Evolutionary conservation across 2,888 invertebrate species (phyloP), one percentile per base, ranked within the genome.

Genomic region (Psylliodes chrysocephalus): DNA sequence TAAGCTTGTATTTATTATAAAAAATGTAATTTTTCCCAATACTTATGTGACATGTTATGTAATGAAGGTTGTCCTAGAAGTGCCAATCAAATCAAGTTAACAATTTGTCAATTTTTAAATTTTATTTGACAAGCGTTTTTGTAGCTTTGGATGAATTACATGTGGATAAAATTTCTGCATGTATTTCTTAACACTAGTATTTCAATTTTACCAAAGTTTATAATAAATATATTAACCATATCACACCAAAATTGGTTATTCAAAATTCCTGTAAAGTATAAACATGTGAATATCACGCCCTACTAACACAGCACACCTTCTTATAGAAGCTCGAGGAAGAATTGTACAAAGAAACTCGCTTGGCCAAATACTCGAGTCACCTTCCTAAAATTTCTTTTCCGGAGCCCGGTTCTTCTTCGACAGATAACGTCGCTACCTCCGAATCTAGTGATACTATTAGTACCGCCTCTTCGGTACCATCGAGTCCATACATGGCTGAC

Each of bases 301-400:
- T 17, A 60, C 64, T 60, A 64, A 60, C 64, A 38, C 40, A n/a
- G 46, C 60, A 49, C 52, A 47, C 30, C 51, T 75, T 82, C 78
- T 84, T 84, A 75, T 85, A 86, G 86, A 84, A 81, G 81, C 77
- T 86, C 79, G 86, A 86, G 79, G 83, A 84, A 73, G 81, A 81
- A 71, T 79, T 86, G 75, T 81, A 81, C 72, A 78, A 77, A 71
- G 83, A 84, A 76, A 79, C 82, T 79, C 78, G 82, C 77, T 78
- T 79, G 71, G 77, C 79, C 70, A 82, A 82, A 74, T 85, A 84
- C 77, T 78, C 71, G 54, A 64, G 73, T 62, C 79, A 73, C 63
- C 73, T 81, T 67, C 81, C 82, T 22, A 75, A 74, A 68, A 65
- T 80, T 63, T 68, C 70, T 25, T 56, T 79, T 22, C 71, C 72